Evolutionary conservation across 2,113 vertebrate genomes (phyloP), one percentile per base, ranked within the genome.

Genomic region (Leucopsar rothschildi): DNA sequence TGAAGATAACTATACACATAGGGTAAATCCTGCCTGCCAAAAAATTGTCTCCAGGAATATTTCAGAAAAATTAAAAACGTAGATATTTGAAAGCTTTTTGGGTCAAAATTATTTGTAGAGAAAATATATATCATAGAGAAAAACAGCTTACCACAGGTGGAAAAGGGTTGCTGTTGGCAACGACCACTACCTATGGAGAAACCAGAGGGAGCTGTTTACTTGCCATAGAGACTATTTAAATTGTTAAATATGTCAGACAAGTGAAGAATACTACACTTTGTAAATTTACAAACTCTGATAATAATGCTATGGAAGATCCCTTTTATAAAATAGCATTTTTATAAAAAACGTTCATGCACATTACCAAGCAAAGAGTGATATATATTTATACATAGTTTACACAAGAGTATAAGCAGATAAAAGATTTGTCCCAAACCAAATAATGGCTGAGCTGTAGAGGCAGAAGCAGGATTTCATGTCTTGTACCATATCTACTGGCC

Each of bases 91-190:
- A 70, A 70, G 33, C 2, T 77, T 71, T 86, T 61, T n/a, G 14
- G 78, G 29, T 50, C 21, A 85, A 69, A 82, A 85, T 69, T 77
- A 18, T 77, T 50, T 80, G 45, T 9, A 18, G 6, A 37, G 22
- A 52, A 86, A 52, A 28, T 35, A 3, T 27, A 11, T 29, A 52
- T 20, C 63, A 12, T 72, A 65, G 45, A 78, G 39, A 79, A 76
- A 83, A 84, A 40, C 7, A 70, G 23, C 97, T 94, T 97, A 97
- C 96, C 94, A 90, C 95, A 35, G 97, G 96, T 55, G 97, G 97
- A 50, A 86, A 97, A 40, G 97, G 96, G 11, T 94, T 76, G 72
- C 92, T 97, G 65, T 95, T 94, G 82, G 97, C 50, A 73, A 96
- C 3, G 4, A 95, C 64, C 53, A 96, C 65, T 5, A 96, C 65